A percentile compares a stretch with the other conserved stretches of the same genome.
These are phyloP conservation scores for Sycophila sp. DNA, from an alignment of 1,140 invertebrate species.

Conservation along the genomic window DNA sequence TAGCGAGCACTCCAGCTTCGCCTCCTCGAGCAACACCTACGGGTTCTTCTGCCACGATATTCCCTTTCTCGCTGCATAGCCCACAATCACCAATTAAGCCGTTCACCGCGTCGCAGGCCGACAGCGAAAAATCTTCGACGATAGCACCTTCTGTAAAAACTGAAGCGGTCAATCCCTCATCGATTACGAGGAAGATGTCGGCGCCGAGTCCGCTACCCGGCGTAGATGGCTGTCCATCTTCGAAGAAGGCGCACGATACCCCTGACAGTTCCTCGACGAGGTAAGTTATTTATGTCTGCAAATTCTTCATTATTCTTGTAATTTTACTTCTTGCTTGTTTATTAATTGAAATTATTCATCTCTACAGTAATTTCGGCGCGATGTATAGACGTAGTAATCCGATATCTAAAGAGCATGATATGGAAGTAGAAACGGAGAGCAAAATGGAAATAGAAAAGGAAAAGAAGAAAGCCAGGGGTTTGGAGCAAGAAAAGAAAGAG, in stretches of 20 bases:
- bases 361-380: no score
- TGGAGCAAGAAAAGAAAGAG: no score
- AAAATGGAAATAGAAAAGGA: no score
- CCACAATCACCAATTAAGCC: constrained; percentile 69
- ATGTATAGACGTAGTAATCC: no score
- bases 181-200: constrained; percentile 41
- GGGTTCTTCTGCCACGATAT: constrained; percentile 68
- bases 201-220: constrained; percentile 42
- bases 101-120: constrained; percentile 44
- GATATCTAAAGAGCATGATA: no score
- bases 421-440: no score
- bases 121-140: constrained; percentile 37
- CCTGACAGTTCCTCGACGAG: constrained; percentile 2
- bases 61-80: constrained; percentile 71
- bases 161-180: constrained; percentile 53
- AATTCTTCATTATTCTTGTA: no score
- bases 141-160: constrained; percentile 34
- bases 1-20: constrained; percentile 62
- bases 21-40: constrained; percentile 67
- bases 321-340: no score
- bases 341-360: no score
- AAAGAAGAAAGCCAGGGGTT: no score
- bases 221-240: constrained; percentile 31
- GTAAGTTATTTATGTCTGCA: no score
- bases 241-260: constrained; percentile 32